Conservation (phyloP, 2,888 invertebrate species). For the Drosophila neotestacea region DNA sequence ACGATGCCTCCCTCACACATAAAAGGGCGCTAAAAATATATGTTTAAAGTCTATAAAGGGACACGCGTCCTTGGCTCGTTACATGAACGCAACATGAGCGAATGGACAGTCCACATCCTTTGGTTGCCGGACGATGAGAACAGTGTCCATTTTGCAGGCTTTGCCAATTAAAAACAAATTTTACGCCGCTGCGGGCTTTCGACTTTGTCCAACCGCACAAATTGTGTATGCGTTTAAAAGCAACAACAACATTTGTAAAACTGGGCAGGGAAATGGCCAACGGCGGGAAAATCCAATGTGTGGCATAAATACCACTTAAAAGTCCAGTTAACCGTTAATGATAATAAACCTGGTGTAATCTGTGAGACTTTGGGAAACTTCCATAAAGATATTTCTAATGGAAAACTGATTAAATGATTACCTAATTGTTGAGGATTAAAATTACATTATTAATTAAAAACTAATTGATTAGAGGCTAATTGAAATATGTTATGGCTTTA, state of each 20-base stretch:
- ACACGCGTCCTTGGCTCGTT: slow-evolving; percentile 48
- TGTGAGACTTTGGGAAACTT: not conserved
- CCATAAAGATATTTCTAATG: not conserved
- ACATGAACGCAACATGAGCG: slow-evolving; percentile 22
- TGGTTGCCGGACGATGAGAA: slow-evolving; percentile 6
- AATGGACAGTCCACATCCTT: slow-evolving; percentile 30
- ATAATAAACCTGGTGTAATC: slow-evolving; percentile 20
- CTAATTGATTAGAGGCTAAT: too few species aligned
- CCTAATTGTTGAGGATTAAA: not conserved
- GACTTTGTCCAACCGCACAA: slow-evolving; percentile 41
- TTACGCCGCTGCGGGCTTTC: slow-evolving; percentile 46
- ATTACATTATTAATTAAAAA: not conserved
- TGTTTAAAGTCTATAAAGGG: slow-evolving; percentile 41
- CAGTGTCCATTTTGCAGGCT: slow-evolving; percentile 47
- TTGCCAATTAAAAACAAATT: slow-evolving; percentile 75
- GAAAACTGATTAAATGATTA: not conserved
- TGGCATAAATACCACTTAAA: slow-evolving; percentile 50
- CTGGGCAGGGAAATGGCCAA: slow-evolving; percentile 32
- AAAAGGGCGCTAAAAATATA: slow-evolving; percentile 68
- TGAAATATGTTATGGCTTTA: not conserved
- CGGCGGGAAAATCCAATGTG: slow-evolving; percentile 32
- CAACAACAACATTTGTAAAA: not conserved
- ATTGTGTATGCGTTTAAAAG: slow-evolving; percentile 59
- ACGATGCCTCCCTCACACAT: not conserved
- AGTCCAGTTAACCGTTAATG: slow-evolving; percentile 35